These are phyloP conservation scores for Threskiornis aethiopicus DNA, from an alignment of 2,797 vertebrate species.

Conservation along the genomic window DNA sequence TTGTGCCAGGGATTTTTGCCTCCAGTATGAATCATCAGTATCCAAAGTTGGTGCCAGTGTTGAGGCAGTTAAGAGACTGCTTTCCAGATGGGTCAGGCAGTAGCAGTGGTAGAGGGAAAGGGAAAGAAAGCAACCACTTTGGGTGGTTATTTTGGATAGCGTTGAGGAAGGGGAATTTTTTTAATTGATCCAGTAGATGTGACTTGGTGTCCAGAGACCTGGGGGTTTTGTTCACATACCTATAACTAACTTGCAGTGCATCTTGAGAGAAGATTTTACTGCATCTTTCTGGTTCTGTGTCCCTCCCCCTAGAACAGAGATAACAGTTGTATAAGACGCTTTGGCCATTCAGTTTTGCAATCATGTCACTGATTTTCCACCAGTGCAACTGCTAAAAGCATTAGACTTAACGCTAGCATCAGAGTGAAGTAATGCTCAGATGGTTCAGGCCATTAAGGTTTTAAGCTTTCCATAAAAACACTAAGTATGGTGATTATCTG, in stretches of 20 bases:
- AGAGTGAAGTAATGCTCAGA: constrained; percentile 44
- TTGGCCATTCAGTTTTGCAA: constrained; percentile 3
- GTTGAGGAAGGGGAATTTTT: neutral
- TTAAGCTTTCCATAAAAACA: constrained; percentile 52
- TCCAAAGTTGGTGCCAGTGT: neutral
- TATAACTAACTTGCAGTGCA: neutral
- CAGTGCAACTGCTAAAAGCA: constrained; percentile 37
- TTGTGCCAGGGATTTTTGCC: neutral
- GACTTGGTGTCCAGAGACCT: neutral
- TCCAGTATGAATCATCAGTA: neutral
- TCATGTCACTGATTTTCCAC: neutral
- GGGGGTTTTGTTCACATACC: neutral
- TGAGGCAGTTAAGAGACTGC: neutral
- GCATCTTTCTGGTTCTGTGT: neutral
- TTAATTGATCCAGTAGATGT: neutral
- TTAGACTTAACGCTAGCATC: constrained; percentile 2
- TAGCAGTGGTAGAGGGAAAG: neutral
- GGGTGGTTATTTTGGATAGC: neutral
- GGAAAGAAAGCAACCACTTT: neutral
- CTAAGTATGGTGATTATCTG: constrained; percentile 55
- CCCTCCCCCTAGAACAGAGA: neutral
- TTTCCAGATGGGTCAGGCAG: neutral
- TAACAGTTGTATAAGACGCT: neutral
- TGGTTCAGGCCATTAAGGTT: constrained; percentile 62
- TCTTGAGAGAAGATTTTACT: neutral